Evolutionary conservation across 2,113 vertebrate genomes (phyloP), one percentile per base, ranked within the genome.

Genomic region (Gallinago media): DNA sequence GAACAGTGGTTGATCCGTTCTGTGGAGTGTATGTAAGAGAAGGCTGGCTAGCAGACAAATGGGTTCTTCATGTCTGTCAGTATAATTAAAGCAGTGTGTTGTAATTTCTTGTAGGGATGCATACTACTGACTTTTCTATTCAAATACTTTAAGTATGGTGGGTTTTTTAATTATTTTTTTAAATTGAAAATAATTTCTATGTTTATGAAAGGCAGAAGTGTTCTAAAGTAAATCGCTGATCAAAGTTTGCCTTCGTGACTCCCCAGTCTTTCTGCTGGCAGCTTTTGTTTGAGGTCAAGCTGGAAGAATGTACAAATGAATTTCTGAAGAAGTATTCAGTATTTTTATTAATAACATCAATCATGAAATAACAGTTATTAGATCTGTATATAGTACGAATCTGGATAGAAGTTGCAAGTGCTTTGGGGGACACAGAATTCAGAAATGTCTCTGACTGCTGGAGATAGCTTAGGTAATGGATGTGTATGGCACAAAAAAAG

Each of bases 1-100:
- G 56, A 88, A 4, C 50, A 62, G n/a, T 0, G 0, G 40, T 61
- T 81, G 26, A 40, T 80, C 25, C 2, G 12, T 40, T 73, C 4
- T 32, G 12, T 62, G 58, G 5, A 50, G 9, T 26, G 6, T 61
- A 11, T 0, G 0, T 36, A 25, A 27, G 47, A 52, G 27, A 55
- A 52, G 40, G 23, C 25, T 27, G 77, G 15, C 18, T 26, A 25
- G 27, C 36, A 77, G 38, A 42, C 3, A 7, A 8, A 22, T 12
- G 12, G 11, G 11, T 88, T 59, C 31, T 85, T 89, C 18, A 5
- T 16, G 32, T 44, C 50, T 36, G 23, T 62, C 19, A 9, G 25
- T 62, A 11, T 16, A 58, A 56, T 42, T 56, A 55, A 56, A 83
- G 18, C 8, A 49, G 10, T 18, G 74, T 52, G 23, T 46, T 63